A percentile compares a stretch with the other conserved stretches of the same genome.
Evolutionary conservation across 2,888 invertebrate species (phyloP).

Genomic region (Nomada fucata): DNA sequence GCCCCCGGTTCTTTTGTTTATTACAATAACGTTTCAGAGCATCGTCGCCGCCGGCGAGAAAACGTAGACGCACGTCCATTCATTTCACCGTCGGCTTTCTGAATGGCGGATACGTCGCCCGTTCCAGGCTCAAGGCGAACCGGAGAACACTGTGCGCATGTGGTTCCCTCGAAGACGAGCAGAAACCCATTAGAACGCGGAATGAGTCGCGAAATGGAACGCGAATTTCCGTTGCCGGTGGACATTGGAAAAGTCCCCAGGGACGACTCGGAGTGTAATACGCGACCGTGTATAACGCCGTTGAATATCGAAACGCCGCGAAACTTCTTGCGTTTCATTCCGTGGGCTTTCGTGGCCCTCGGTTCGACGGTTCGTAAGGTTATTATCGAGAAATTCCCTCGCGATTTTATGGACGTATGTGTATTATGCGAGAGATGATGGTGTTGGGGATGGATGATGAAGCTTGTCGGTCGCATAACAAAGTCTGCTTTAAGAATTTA

Average conservation of each 20-base stretch:
- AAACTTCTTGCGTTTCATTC: conserved; percentile 28
- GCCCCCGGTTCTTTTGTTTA: background rate
- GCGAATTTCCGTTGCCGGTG: background rate
- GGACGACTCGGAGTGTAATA: background rate
- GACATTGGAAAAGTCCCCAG: background rate
- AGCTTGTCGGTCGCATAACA: background rate
- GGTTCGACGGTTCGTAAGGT: background rate
- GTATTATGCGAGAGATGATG: too few species aligned
- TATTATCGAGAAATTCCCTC: background rate
- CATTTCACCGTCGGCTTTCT: conserved; percentile 13
- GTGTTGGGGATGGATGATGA: background rate
- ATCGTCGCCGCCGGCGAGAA: too few species aligned
- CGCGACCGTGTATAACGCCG: conserved; percentile 21
- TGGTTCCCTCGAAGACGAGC: conserved; percentile 24
- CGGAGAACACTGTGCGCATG: background rate
- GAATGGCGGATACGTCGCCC: conserved; percentile 14
- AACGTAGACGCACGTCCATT: background rate
- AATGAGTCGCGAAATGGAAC: conserved; percentile 43
- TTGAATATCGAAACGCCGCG: conserved; percentile 51
- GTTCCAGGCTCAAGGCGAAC: conserved; percentile 23
- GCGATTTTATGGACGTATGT: background rate
- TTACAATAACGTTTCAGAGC: background rate
- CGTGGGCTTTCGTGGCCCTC: background rate
- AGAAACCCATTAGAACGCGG: conserved; percentile 34
- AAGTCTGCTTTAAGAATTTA: background rate